A percentile compares a stretch with the other conserved stretches of the same genome.
phyloP scores from a whole-genome alignment of 2,113 vertebrate species.

The Planiliza haematocheilus region DNA sequence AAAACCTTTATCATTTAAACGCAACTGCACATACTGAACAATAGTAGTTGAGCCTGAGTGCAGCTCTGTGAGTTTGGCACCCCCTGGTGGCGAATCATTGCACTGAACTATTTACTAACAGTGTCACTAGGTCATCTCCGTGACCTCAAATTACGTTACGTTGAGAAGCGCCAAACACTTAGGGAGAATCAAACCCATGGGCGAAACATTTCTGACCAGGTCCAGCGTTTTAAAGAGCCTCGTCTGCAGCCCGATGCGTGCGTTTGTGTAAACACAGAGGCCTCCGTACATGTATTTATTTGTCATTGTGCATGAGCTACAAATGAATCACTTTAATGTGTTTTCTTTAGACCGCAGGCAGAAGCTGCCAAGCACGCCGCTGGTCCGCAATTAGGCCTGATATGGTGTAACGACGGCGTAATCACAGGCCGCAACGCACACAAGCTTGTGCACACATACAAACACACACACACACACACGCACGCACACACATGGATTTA shows the following conservation, averaged over 20 bases:
- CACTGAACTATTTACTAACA: neutral
- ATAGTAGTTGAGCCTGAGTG: no score
- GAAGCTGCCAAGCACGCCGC: conserved; percentile 23
- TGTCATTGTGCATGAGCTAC: conserved; percentile 28
- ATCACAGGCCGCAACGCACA: conserved; percentile 32
- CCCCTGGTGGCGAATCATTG: conserved; percentile 61
- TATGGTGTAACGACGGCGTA: conserved; percentile 47
- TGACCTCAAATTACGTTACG: neutral
- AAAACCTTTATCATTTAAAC: no score
- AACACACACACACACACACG: neutral
- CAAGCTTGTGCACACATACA: neutral
- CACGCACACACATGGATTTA: neutral
- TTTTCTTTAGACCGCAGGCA: conserved; percentile 54
- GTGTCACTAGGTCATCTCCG: neutral
- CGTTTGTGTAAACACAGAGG: neutral
- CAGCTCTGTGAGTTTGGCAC: conserved; percentile 20
- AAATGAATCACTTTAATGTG: conserved; percentile 56
- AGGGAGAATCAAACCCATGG: neutral
- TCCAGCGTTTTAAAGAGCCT: neutral
- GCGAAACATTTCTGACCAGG: neutral
- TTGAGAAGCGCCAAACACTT: conserved; percentile 3
- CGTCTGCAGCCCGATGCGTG: neutral
- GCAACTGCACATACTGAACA: no score
- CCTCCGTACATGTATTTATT: conserved; percentile 1
- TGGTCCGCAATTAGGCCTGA: conserved; percentile 39